Evolutionary conservation across 2,797 vertebrate genomes (phyloP).

Genomic region (Cyprinodon diabolis): DNA sequence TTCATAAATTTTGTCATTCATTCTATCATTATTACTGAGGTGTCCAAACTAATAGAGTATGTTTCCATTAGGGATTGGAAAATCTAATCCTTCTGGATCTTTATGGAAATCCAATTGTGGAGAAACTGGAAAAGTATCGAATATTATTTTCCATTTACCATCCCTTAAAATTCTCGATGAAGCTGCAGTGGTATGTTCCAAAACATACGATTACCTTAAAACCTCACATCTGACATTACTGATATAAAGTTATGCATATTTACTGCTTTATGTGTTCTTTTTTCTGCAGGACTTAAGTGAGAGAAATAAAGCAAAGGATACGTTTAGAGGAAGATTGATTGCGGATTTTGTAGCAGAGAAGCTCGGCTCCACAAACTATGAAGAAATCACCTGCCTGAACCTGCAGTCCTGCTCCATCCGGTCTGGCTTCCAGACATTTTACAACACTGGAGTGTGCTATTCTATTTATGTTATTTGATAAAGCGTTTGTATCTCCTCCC

Average conservation of each 20-base stretch:
- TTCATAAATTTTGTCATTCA: too few species aligned
- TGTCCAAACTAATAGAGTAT: conserved; percentile 3
- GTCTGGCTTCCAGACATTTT: background rate
- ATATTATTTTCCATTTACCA: conserved; percentile 87
- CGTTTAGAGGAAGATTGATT: conserved; percentile 87
- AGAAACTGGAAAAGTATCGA: conserved; percentile 86
- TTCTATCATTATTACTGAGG: background rate
- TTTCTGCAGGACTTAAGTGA: conserved; percentile 81
- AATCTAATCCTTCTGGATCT: conserved; percentile 88
- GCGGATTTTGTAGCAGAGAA: conserved; percentile 89
- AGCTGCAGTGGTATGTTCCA: conserved; percentile 79
- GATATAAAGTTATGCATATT: background rate
- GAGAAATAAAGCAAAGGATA: conserved; percentile 85
- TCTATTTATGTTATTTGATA: background rate
- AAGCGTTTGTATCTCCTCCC: background rate
- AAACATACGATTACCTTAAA: background rate
- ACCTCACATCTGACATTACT: background rate
- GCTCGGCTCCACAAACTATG: conserved; percentile 85
- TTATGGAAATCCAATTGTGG: conserved; percentile 83
- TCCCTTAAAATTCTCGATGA: conserved; percentile 89
- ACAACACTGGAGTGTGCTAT: background rate
- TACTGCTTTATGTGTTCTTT: conserved; percentile 16
- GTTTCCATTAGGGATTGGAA: conserved; percentile 75
- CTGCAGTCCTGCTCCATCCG: conserved; percentile 85
- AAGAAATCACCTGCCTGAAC: conserved; percentile 81